A percentile compares a stretch with the other conserved stretches of the same genome.
Conservation (phyloP, 2,113 vertebrate species). For the Calidris pygmaea region DNA sequence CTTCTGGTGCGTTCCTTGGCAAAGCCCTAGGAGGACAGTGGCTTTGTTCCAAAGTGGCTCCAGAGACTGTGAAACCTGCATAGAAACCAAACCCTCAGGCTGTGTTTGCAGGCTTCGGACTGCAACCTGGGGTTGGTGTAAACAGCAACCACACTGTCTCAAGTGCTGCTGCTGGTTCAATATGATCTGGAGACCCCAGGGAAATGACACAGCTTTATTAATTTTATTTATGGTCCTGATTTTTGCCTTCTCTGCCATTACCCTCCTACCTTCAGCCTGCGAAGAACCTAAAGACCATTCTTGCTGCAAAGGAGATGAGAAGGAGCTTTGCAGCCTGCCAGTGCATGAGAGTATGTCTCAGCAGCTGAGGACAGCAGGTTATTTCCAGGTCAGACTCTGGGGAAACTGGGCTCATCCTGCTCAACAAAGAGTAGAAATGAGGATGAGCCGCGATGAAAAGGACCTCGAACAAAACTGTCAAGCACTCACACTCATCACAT, state of each 20-base stretch:
- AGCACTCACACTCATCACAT: too few species aligned
- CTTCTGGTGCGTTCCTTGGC: background rate
- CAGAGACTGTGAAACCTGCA: background rate
- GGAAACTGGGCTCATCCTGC: background rate
- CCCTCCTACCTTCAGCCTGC: background rate
- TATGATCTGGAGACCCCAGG: background rate
- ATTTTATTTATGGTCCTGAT: background rate
- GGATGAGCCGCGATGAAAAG: background rate
- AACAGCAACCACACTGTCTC: background rate
- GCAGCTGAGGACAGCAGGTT: accelerated
- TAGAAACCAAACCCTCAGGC: background rate
- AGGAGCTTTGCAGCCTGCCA: background rate
- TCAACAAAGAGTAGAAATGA: background rate
- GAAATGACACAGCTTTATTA: background rate
- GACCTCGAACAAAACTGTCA: background rate
- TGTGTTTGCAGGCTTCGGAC: background rate
- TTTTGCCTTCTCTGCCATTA: background rate
- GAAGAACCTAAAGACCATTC: background rate
- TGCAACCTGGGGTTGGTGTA: background rate
- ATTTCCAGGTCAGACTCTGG: background rate
- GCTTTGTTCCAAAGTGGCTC: background rate
- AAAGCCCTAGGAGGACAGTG: background rate
- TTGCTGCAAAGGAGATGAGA: background rate
- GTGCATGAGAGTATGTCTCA: background rate
- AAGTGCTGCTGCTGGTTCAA: background rate